phyloP scores from a whole-genome alignment of 2,797 vertebrate species.

The Falco concolor region DNA sequence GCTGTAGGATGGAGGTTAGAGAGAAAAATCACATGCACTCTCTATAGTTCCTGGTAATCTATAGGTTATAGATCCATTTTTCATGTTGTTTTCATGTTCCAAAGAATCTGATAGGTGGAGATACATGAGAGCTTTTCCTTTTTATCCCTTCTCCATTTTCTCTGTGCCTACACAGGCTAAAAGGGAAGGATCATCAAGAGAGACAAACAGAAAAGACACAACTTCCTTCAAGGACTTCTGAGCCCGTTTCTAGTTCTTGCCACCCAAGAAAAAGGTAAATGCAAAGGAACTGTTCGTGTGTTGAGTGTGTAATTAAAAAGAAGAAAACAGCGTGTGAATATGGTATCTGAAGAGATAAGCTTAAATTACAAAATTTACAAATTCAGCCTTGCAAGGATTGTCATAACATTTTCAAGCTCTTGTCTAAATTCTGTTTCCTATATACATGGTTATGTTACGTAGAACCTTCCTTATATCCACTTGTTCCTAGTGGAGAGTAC shows the following conservation, averaged over 20 bases:
- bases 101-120: neutral
- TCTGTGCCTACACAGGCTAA: neutral
- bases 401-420: neutral
- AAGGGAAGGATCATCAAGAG: neutral
- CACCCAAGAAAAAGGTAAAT: neutral
- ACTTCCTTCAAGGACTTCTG: neutral
- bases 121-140: neutral
- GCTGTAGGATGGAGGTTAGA: neutral
- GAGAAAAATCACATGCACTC: neutral
- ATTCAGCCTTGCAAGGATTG: neutral
- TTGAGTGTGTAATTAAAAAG: neutral
- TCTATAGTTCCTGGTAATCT: neutral
- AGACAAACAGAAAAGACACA: neutral
- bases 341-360: neutral
- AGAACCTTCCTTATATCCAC: neutral
- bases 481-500: neutral
- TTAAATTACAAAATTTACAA: neutral
- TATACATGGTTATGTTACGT: neutral
- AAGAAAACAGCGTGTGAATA: neutral
- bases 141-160: neutral
- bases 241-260: neutral
- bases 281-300: neutral
- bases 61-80: neutral
- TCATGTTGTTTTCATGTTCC: neutral
- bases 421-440: neutral